These are phyloP conservation scores for Ostrea edulis DNA, from an alignment of 1,140 invertebrate genomes.

Conservation along the genomic window DNA sequence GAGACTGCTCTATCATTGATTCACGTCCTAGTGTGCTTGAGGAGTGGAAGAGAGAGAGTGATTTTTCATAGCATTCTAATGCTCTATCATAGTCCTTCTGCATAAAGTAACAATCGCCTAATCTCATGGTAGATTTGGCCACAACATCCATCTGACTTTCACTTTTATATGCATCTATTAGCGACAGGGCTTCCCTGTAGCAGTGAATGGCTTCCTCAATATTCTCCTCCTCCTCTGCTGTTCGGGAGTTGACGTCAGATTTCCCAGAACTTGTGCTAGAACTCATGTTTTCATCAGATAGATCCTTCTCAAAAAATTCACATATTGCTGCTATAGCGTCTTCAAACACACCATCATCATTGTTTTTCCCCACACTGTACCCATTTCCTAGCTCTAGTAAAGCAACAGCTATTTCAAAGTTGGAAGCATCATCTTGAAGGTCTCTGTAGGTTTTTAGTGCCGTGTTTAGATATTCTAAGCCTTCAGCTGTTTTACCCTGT, in stretches of 20 bases:
- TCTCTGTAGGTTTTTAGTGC: slow-evolving; percentile 72
- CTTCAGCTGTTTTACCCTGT: slow-evolving; percentile 71
- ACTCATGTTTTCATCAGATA: slow-evolving; percentile 65
- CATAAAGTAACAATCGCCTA: slow-evolving; percentile 76
- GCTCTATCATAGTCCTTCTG: slow-evolving; percentile 74
- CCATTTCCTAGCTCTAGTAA: slow-evolving; percentile 76
- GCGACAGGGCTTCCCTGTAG: slow-evolving; percentile 71
- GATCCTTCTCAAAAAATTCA: slow-evolving; percentile 75
- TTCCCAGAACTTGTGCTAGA: slow-evolving; percentile 62
- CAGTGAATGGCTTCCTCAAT: slow-evolving; percentile 73
- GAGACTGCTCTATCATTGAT: slow-evolving; percentile 71
- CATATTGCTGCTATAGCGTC: slow-evolving; percentile 72
- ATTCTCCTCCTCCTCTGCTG: slow-evolving; percentile 63
- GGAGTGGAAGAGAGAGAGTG: slow-evolving; percentile 67
- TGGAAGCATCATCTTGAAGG: slow-evolving; percentile 72
- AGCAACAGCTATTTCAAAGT: slow-evolving; percentile 72
- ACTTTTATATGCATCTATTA: slow-evolving; percentile 67
- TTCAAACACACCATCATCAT: slow-evolving; percentile 73
- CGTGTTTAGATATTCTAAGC: slow-evolving; percentile 71
- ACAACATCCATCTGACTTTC: slow-evolving; percentile 70
- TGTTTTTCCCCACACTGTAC: slow-evolving; percentile 69
- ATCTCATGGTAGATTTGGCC: slow-evolving; percentile 71
- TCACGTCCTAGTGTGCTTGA: slow-evolving; percentile 71
- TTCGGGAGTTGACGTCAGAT: slow-evolving; percentile 59
- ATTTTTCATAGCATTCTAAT: slow-evolving; percentile 73